Evolutionary conservation across 2,113 vertebrate genomes (phyloP), one percentile per base, ranked within the genome.

Genomic region (Amblyornis subalaris): DNA sequence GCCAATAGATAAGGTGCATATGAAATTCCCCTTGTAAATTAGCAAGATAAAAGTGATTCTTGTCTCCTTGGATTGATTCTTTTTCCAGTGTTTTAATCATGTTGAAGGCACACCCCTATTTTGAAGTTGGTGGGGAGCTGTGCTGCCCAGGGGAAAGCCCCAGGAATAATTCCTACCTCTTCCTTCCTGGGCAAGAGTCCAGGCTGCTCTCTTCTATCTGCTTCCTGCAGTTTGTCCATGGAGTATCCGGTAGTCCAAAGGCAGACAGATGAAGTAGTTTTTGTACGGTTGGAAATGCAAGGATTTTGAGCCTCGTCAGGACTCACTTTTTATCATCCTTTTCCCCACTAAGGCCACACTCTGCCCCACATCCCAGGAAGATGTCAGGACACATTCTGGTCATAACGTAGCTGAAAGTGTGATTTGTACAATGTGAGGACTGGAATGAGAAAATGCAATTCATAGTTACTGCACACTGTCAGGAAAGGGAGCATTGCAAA

Each of bases 1-100:
- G 95, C 91, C 97, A 94, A 91, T 94, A 97, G 97, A 97, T 97
- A 97, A 98, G 97, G 97, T 97, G 93, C 90, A 50, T 94, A 85
- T 95, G 86, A 97, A 97, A 90, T 87, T 91, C 96, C 96, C 84
- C 93, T 95, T 95, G 93, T 97, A 97, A 97, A 97, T 95, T 96
- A 96, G 44, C 44, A 94, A 89, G 93, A 96, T 96, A 91, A 93
- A 86, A 96, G 94, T 93, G 93, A 96, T 97, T 90, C 94, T 95
- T 92, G 57, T 96, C 97, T 97, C 91, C 40, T 26, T 9, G 85
- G 93, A 94, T 85, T 97, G 91, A 67, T 91, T 18, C 67, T 62
- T 93, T 95, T 88, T 96, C 60, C 69, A 93, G 61, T 57, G n/a
- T 93, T 91, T 91, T 93, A 90, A 91, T 94, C 40, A 67, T 50